Base-by-base conservation (phyloP, 2,113 vertebrate species). In the Ochotona princeps region DNA sequence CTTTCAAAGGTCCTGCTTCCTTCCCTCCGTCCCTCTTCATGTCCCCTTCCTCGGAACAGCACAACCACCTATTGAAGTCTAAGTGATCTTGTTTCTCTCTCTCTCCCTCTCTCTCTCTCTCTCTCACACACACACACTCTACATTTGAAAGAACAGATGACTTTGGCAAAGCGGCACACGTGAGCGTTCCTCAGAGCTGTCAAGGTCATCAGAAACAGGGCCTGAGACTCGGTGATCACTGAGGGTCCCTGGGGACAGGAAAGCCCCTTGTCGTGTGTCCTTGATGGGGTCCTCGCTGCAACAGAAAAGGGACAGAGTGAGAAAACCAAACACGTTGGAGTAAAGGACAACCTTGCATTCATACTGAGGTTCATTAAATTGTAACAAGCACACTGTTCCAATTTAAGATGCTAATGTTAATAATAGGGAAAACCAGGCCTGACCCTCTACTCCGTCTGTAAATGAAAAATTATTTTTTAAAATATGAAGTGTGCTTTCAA, bases 1-100 rank as follows among this genome's bases (percentile, higher is more conserved):
- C 97, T 98, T 98, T 98, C 94, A 11, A 10, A 83, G 92, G 96
- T 97, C 96, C 97, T 95, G 97, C 98, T 98, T 95, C 93, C 97
- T 78, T 96, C 74, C 92, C 91, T 90, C 84, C 57, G 85, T 87
- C 70, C 26, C n/a, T 84, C 57, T 73, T 13, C 6, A 12, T 32
- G 9, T 67, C 65, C 11, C 67, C 47, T 35, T 78, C 69, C 32
- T 12, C n/a, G 17, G 47, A 32, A 9, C 25, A 63, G n/a, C 54
- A 49, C 91, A 70, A 87, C 92, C 97, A 97, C 92, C 97, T 96
- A 95, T 92, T 84, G 96, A 95, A 94, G 82, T 54, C 13, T 44
- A 96, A 96, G 94, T 44, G 49, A 83, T 65, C 8, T 32, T 60
- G 57, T n/a, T 44, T 44, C 38, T 44, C 38, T 44, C 38, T 44